Percentiles rank a stretch among this genome's conserved stretches.
Evolutionary conservation across 2,113 vertebrate species (phyloP).

Genomic region (Isurus oxyrinchus): DNA sequence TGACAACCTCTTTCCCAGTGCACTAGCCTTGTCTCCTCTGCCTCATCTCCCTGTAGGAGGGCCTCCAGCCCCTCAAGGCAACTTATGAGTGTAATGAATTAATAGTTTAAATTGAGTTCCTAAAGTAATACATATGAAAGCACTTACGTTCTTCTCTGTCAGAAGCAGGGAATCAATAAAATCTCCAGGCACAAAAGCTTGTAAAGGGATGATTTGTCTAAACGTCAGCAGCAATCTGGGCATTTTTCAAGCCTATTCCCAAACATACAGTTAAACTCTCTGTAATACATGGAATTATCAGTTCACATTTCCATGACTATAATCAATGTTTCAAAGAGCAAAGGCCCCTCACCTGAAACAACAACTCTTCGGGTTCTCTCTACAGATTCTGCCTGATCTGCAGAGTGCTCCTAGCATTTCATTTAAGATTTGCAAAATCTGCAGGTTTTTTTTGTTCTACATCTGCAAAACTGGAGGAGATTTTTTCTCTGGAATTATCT

Average conservation of each 20-base stretch:
- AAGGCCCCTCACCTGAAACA: background rate
- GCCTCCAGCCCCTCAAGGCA: background rate
- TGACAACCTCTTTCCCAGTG: background rate
- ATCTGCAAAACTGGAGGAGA: background rate
- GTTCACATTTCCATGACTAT: constrained; percentile 56
- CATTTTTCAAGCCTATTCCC: constrained; percentile 70
- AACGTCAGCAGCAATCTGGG: constrained; percentile 60
- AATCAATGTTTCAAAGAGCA: background rate
- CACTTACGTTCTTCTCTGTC: constrained; percentile 53
- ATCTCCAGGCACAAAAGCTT: constrained; percentile 50
- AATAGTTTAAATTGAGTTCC: background rate
- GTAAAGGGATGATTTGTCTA: constrained; percentile 64
- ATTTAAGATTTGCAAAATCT: background rate
- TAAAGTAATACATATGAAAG: background rate
- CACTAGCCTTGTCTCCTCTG: background rate
- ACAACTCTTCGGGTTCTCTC: background rate
- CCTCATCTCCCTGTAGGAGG: background rate
- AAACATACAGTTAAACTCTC: constrained; percentile 66
- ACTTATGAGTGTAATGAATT: background rate
- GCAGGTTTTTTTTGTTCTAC: background rate
- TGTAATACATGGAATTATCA: constrained; percentile 61
- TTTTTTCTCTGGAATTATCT: background rate
- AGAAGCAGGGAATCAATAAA: constrained; percentile 65
- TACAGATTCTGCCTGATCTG: background rate
- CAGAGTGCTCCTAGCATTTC: background rate